phyloP scores from a whole-genome alignment of 92 coral and sea anemone genomes.

The Epizoanthus illoricatus region DNA sequence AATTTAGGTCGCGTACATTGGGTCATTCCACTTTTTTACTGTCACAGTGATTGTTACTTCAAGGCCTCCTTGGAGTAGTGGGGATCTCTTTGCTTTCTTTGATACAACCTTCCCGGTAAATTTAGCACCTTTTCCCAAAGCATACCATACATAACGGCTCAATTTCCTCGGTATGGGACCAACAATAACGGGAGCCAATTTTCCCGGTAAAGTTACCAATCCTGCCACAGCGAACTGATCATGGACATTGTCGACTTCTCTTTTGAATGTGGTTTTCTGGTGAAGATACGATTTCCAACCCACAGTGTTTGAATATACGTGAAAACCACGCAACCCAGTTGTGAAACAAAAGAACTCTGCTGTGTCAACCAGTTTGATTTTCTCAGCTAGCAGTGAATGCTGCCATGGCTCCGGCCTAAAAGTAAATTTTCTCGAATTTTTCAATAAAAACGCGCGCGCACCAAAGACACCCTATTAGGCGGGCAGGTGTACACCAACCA shows the following conservation, averaged over 20 bases:
- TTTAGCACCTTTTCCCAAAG: conserved; percentile 49
- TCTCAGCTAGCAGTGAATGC: neutral
- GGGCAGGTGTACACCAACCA: too few species aligned
- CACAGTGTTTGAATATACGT: conserved; percentile 48
- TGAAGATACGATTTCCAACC: conserved; percentile 18
- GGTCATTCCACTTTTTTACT: neutral
- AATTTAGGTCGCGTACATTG: too few species aligned
- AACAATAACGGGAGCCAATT: conserved; percentile 35
- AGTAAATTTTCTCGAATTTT: neutral
- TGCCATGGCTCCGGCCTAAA: conserved; percentile 1
- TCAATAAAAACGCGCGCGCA: too few species aligned
- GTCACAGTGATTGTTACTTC: too few species aligned
- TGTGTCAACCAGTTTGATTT: conserved; percentile 41
- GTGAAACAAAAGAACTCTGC: conserved; percentile 39
- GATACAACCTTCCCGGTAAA: conserved; percentile 36
- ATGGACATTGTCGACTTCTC: conserved; percentile 41
- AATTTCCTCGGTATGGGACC: conserved; percentile 45
- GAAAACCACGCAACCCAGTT: conserved; percentile 52
- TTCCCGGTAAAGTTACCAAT: conserved; percentile 36
- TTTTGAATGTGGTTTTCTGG: conserved; percentile 30
- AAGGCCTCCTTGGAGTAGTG: neutral
- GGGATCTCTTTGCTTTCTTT: conserved; percentile 9
- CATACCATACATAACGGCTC: conserved; percentile 53
- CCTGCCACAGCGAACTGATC: conserved; percentile 39
- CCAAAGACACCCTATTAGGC: too few species aligned